Evolutionary conservation across 2,113 vertebrate genomes (phyloP).

Genomic region (Festucalex cinctus): DNA sequence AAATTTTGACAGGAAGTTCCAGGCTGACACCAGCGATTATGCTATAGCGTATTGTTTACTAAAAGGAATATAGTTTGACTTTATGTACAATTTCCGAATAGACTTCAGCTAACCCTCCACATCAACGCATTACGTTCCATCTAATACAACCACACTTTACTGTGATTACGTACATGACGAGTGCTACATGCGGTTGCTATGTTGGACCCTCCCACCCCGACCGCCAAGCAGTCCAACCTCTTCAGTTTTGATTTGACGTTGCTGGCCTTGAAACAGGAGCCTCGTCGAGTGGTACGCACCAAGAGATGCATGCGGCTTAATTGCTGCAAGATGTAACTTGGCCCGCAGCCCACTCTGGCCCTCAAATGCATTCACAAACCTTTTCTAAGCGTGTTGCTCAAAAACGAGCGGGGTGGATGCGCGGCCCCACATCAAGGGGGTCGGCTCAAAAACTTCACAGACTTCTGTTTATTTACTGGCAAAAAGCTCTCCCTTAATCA

Average conservation of each 20-base stretch:
- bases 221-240: constrained; percentile 50
- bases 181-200: constrained; percentile 52
- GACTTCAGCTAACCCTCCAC: not conserved
- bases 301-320: constrained; percentile 67
- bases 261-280: constrained; percentile 65
- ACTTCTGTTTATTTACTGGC: constrained; percentile 35
- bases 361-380: constrained; percentile 49
- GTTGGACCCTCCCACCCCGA: constrained; percentile 22
- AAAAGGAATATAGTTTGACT: not conserved
- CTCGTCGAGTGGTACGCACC: constrained; percentile 51
- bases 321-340: constrained; percentile 74
- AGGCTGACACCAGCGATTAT: not conserved
- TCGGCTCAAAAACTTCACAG: constrained; percentile 10
- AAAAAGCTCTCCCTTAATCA: constrained; percentile 33
- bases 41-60: not conserved
- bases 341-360: constrained; percentile 60
- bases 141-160: constrained; percentile 46
- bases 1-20: too few relatives aligned
- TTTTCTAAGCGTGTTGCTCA: constrained; percentile 22
- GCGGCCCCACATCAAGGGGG: not conserved
- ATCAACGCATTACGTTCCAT: constrained; percentile 35
- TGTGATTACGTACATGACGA: constrained; percentile 42
- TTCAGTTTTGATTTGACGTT: constrained; percentile 43
- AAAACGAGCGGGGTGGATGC: constrained; percentile 9
- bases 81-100: not conserved